These are phyloP conservation scores for Melanaphis sacchari DNA, from an alignment of 1,140 invertebrate species.

Conservation along the genomic window DNA sequence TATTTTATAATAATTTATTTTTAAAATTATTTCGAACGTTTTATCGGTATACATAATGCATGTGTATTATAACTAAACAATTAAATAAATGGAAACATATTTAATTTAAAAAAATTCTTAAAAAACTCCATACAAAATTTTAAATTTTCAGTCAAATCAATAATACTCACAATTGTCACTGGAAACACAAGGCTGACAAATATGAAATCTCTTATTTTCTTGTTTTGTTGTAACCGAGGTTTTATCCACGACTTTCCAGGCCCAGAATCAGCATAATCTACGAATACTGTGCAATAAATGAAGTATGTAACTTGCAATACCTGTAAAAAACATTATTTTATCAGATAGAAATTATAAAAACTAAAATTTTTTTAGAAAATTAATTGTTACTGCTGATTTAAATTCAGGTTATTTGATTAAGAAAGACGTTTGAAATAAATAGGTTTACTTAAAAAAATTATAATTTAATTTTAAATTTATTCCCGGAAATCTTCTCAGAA, in stretches of 20 bases:
- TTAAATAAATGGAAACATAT: no score
- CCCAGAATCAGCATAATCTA: neutral
- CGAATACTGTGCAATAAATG: constrained; percentile 45
- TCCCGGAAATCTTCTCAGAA: neutral
- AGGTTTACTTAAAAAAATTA: neutral
- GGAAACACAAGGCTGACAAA: constrained; percentile 44
- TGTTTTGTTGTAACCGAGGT: neutral
- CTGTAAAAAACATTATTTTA: constrained; percentile 26
- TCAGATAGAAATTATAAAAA: neutral
- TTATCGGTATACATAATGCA: neutral
- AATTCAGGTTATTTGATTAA: no score
- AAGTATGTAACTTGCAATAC: constrained; percentile 38
- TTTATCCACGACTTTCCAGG: constrained; percentile 16
- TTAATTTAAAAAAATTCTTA: neutral
- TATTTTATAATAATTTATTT: neutral
- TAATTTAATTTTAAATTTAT: neutral
- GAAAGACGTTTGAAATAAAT: neutral
- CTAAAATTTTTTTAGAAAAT: neutral
- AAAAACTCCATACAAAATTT: neutral
- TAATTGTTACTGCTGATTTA: no score
- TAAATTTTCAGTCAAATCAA: neutral
- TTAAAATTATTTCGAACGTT: neutral
- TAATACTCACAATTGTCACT: constrained; percentile 27
- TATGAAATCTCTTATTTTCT: constrained; percentile 44
- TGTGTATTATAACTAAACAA: neutral